A percentile compares a stretch with the other conserved stretches of the same genome.
These are phyloP conservation scores for Scaptomyza pallida DNA, from an alignment of 1,140 invertebrate species.

Conservation along the genomic window DNA sequence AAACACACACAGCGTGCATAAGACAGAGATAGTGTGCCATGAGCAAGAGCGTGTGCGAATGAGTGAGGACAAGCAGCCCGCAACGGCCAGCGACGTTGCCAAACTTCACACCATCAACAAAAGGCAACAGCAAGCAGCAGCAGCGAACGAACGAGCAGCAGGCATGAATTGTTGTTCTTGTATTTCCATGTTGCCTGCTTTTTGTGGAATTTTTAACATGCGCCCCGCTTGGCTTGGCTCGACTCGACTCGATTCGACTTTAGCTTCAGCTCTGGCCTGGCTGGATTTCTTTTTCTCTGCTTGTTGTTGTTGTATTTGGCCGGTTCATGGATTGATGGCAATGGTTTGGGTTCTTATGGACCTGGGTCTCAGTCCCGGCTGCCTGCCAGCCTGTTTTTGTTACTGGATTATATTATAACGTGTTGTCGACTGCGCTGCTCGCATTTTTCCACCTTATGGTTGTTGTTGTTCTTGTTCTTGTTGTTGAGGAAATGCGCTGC, in stretches of 20 bases:
- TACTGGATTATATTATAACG: slow-evolving; percentile 79
- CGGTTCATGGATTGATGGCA: slow-evolving; percentile 49
- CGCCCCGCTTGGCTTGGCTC: slow-evolving; percentile 56
- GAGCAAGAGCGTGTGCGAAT: slow-evolving; percentile 10
- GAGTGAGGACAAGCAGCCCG: slow-evolving; percentile 13
- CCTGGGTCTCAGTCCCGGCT: slow-evolving; percentile 38
- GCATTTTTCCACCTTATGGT: slow-evolving; percentile 73
- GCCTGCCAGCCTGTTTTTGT: slow-evolving; percentile 31
- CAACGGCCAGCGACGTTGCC: slow-evolving; percentile 30
- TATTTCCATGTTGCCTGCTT: slow-evolving; percentile 73
- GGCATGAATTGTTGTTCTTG: slow-evolving; percentile 71
- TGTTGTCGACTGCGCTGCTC: slow-evolving; percentile 62
- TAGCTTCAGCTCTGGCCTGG: slow-evolving; percentile 9
- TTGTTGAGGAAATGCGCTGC: slow-evolving; percentile 59
- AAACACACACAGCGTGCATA: slow-evolving; percentile 33
- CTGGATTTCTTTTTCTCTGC: slow-evolving; percentile 26
- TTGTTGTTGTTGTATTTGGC: slow-evolving; percentile 23
- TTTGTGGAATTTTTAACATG: slow-evolving; percentile 78
- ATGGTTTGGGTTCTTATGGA: slow-evolving; percentile 44
- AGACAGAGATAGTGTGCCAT: slow-evolving; percentile 16
- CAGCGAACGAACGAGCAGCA: slow-evolving; percentile 1
- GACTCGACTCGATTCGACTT: slow-evolving; percentile 13
- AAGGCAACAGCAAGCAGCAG: slow-evolving; percentile 22
- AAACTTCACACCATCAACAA: slow-evolving; percentile 47
- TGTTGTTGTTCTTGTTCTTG: slow-evolving; percentile 27